These are phyloP conservation scores for Propsilocerus akamusi DNA, from an alignment of 1,140 invertebrate genomes.

Conservation along the genomic window DNA sequence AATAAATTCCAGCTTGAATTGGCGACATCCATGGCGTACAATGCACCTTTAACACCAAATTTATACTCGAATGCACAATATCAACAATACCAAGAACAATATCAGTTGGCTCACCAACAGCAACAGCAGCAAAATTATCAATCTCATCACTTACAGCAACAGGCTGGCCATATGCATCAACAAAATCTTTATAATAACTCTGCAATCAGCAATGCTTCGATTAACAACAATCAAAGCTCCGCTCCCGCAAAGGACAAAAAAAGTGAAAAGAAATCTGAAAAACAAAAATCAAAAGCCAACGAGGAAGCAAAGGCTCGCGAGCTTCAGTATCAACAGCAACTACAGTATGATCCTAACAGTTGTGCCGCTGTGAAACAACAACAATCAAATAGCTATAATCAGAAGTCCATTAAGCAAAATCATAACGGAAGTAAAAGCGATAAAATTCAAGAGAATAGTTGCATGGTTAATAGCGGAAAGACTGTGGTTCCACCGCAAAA, in stretches of 20 bases:
- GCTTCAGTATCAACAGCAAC: conserved; percentile 11
- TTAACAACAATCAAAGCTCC: conserved; percentile 6
- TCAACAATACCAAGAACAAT: conserved; percentile 5
- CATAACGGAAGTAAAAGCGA: conserved; percentile 10
- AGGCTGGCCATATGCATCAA: conserved; percentile 5
- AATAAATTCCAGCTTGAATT: conserved; percentile 23
- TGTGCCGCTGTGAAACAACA: neutral
- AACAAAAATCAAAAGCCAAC: conserved; percentile 6
- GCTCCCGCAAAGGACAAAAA: conserved; percentile 18
- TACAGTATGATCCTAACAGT: conserved; percentile 2
- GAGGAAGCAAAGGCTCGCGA: conserved; percentile 1
- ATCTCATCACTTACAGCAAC: conserved; percentile 13
- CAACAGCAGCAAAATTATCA: conserved; percentile 15
- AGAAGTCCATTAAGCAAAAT: conserved; percentile 16
- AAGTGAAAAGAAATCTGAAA: conserved; percentile 9
- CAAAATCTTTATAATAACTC: neutral
- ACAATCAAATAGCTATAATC: neutral
- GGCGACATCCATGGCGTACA: conserved; percentile 21
- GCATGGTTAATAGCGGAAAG: neutral
- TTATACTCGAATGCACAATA: conserved; percentile 10
- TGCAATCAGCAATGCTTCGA: neutral
- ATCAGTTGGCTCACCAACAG: conserved; percentile 16
- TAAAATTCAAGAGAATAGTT: neutral
- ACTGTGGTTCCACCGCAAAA: neutral
- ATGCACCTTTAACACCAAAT: conserved; percentile 20